phyloP scores from a whole-genome alignment of 2,113 vertebrate species.

The Taxidea taxus region DNA sequence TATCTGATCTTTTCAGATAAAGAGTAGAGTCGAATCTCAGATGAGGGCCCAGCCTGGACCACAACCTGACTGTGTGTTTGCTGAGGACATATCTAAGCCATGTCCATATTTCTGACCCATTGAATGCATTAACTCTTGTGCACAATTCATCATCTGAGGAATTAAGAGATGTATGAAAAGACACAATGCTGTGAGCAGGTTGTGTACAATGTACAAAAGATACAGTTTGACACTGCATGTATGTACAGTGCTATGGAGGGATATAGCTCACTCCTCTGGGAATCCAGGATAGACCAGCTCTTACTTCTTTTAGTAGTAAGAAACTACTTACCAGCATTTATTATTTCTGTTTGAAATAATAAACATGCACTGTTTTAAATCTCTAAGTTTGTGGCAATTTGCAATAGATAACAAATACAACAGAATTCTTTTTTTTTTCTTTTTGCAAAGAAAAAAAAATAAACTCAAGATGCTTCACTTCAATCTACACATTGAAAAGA shows the following conservation, averaged over 20 bases:
- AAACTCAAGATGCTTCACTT: not conserved
- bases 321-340: too few species aligned
- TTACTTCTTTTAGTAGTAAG: too few species aligned
- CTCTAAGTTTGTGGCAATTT: not conserved
- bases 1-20: not conserved
- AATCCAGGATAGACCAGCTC: too few species aligned
- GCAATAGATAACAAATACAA: not conserved
- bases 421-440: not conserved
- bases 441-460: not conserved
- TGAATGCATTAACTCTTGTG: too few species aligned
- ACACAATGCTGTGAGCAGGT: too few species aligned
- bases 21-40: not conserved
- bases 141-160: too few species aligned
- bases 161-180: too few species aligned
- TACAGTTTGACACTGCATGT: too few species aligned
- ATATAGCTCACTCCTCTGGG: too few species aligned
- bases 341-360: too few species aligned
- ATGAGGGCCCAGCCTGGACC: not conserved
- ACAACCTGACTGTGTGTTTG: not conserved
- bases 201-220: too few species aligned
- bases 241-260: too few species aligned
- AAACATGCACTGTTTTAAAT: not conserved
- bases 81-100: not conserved
- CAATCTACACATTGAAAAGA: not conserved
- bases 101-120: not conserved